These are phyloP conservation scores for Plodia interpunctella DNA, from an alignment of 1,140 invertebrate genomes.

Conservation along the genomic window DNA sequence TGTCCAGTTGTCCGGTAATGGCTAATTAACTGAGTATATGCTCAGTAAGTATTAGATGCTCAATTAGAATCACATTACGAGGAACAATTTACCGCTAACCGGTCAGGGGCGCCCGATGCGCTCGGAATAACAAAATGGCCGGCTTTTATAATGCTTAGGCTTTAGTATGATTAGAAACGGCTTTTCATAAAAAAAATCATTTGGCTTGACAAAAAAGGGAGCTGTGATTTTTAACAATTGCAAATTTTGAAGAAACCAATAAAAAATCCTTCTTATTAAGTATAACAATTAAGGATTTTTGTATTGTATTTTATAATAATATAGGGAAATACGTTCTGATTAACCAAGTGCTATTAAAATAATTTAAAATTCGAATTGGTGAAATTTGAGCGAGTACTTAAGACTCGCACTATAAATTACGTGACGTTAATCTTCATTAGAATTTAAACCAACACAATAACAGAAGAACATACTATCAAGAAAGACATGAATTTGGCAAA, in stretches of 20 bases:
- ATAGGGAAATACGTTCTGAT: no score
- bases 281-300: no score
- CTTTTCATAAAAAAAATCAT: background rate
- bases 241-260: no score
- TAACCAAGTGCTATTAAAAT: no score
- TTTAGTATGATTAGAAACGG: background rate
- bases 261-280: no score
- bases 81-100: constrained; percentile 68
- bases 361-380: no score
- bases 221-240: no score
- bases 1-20: constrained; percentile 26
- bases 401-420: no score
- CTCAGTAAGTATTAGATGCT: constrained; percentile 64
- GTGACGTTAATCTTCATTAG: background rate
- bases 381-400: no score
- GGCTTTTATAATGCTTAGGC: constrained; percentile 13
- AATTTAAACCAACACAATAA: background rate
- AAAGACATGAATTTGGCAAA: background rate
- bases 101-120: constrained; percentile 52
- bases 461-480: background rate
- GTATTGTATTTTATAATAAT: no score
- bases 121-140: constrained; percentile 59
- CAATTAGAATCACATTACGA: constrained; percentile 73
- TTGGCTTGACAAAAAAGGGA: background rate
- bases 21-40: constrained; percentile 59